Percentiles rank a stretch among this genome's conserved stretches.
Conservation (phyloP, 2,797 vertebrate species). For the Anolis apletophallus region DNA sequence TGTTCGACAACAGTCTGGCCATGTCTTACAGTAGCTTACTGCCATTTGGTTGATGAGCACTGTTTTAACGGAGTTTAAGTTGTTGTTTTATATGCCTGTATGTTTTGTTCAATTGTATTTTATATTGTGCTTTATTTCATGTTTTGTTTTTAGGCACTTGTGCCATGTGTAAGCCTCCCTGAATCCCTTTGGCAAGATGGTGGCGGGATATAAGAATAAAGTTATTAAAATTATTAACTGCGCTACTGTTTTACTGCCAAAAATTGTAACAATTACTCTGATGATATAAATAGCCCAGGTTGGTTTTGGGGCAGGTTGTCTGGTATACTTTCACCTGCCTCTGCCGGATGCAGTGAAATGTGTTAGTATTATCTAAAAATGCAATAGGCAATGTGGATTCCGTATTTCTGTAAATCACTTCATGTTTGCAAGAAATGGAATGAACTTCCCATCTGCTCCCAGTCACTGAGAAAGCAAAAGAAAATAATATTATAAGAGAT, state of each 20-base stretch:
- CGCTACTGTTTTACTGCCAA: conserved; percentile 24
- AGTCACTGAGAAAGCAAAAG: not conserved
- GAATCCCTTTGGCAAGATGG: no score
- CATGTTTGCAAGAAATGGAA: not conserved
- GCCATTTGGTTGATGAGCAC: no score
- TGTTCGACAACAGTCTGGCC: no score
- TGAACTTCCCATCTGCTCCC: not conserved
- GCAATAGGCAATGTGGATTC: not conserved
- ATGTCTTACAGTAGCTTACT: no score
- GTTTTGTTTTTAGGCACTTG: no score
- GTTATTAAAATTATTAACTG: conserved; percentile 31
- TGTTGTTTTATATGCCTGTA: no score
- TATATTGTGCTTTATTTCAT: no score
- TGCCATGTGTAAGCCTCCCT: no score
- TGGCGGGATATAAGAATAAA: no score
- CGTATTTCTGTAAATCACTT: not conserved
- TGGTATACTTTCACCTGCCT: rapidly evolving
- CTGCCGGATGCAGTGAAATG: not conserved
- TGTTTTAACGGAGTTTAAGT: no score
- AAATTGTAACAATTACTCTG: conserved; percentile 50
- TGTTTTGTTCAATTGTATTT: no score
- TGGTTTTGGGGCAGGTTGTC: not conserved
- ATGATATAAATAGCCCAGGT: not conserved
- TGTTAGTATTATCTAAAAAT: not conserved
- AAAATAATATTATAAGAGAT: not conserved